Evolutionary conservation across 1,140 invertebrate genomes (phyloP).

Genomic region (Theocolax elegans): DNA sequence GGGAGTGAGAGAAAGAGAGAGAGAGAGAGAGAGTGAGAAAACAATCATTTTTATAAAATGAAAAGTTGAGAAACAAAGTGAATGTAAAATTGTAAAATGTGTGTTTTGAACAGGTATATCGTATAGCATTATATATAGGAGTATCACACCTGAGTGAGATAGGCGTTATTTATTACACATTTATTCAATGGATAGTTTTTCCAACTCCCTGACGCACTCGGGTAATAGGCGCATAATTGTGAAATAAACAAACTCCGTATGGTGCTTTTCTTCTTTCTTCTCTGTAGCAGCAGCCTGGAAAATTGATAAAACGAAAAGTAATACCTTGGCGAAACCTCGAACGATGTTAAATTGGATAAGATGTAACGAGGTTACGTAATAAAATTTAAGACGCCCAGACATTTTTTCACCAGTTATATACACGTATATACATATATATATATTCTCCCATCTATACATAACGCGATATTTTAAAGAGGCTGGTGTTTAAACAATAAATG

Average conservation of each 20-base stretch:
- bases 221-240: slow-evolving; percentile 23
- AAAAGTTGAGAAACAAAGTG: slow-evolving; percentile 43
- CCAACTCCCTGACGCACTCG: slow-evolving; percentile 1
- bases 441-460: background rate
- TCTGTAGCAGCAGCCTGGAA: background rate
- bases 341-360: too few relatives aligned
- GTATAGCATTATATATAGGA: background rate
- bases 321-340: background rate
- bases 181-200: slow-evolving; percentile 41
- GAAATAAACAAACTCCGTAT: slow-evolving; percentile 21
- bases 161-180: slow-evolving; percentile 42
- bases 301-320: slow-evolving; percentile 9
- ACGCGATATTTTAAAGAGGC: too few relatives aligned
- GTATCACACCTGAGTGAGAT: slow-evolving; percentile 30
- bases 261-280: slow-evolving; percentile 5
- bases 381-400: too few relatives aligned
- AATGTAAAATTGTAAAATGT: slow-evolving; percentile 34
- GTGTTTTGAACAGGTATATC: slow-evolving; percentile 22
- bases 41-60: slow-evolving; percentile 33
- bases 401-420: too few relatives aligned
- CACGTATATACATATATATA: too few relatives aligned
- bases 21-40: background rate
- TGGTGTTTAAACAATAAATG: too few relatives aligned
- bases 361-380: too few relatives aligned
- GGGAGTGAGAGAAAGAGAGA: background rate